Conservation (phyloP, 2,797 vertebrate genomes). For the Silurus aristotelis region DNA sequence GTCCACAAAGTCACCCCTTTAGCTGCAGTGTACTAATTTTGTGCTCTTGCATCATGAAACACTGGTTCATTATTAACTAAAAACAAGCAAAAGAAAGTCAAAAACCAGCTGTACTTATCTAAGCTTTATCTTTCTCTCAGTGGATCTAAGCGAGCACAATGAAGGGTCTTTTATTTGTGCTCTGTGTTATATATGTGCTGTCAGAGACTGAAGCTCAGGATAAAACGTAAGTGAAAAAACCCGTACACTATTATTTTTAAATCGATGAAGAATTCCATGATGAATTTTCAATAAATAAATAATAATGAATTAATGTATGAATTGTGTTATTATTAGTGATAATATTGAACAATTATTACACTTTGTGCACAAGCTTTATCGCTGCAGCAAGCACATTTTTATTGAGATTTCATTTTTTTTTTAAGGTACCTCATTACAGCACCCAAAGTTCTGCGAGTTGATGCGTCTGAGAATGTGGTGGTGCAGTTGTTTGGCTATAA, state of each 20-base stretch:
- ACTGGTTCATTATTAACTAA: conserved; percentile 46
- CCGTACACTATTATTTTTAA: background rate
- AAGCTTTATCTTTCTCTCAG: background rate
- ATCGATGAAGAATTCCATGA: background rate
- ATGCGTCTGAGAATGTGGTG: conserved; percentile 79
- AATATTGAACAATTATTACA: background rate
- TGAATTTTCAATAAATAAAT: no score
- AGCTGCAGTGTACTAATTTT: background rate
- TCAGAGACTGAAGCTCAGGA: conserved; percentile 38
- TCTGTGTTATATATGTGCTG: conserved; percentile 41
- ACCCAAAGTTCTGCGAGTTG: conserved; percentile 77
- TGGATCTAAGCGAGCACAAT: background rate
- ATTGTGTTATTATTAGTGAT: no score
- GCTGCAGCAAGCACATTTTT: background rate
- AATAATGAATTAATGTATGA: no score
- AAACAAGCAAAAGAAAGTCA: conserved; percentile 28
- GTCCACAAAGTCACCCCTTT: conserved; percentile 8
- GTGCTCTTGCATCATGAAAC: conserved; percentile 14
- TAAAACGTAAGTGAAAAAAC: conserved; percentile 54
- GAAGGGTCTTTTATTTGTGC: conserved; percentile 49
- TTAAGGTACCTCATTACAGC: conserved; percentile 85
- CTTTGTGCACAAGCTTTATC: background rate
- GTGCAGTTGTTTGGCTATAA: conserved; percentile 83
- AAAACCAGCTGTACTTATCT: background rate
- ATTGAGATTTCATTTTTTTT: conserved; percentile 27